phyloP scores from a whole-genome alignment of 2,113 vertebrate genomes.

The Melanostigma gelatinosum region DNA sequence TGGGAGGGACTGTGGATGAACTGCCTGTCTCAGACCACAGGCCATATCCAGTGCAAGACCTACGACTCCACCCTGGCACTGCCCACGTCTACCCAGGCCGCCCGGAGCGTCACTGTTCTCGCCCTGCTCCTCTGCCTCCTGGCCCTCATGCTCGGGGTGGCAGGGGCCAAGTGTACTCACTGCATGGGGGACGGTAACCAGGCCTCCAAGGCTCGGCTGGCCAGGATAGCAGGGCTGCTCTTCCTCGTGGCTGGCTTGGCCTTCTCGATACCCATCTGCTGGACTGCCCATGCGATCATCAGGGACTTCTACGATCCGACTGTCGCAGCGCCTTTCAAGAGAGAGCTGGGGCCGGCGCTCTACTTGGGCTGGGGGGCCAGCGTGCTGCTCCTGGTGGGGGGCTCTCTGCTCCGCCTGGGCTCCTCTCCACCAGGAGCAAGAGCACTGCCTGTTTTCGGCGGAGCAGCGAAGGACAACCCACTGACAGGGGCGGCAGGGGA shows the following conservation, averaged over 20 bases:
- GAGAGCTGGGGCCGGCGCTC: slow-evolving; percentile 81
- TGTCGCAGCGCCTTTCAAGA: slow-evolving; percentile 76
- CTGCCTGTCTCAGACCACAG: slow-evolving; percentile 87
- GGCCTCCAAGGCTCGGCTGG: slow-evolving; percentile 81
- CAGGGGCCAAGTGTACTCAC: slow-evolving; percentile 87
- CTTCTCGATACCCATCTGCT: slow-evolving; percentile 78
- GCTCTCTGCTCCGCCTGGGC: slow-evolving; percentile 74
- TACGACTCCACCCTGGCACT: slow-evolving; percentile 89
- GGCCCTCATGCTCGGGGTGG: slow-evolving; percentile 82
- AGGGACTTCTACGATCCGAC: slow-evolving; percentile 80
- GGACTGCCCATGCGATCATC: slow-evolving; percentile 75
- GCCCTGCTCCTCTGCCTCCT: slow-evolving; percentile 84
- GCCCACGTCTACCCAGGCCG: slow-evolving; percentile 81
- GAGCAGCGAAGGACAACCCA: slow-evolving; percentile 60
- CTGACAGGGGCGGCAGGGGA: slow-evolving; percentile 50
- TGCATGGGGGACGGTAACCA: slow-evolving; percentile 82
- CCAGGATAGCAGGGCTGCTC: slow-evolving; percentile 69
- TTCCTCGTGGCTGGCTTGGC: slow-evolving; percentile 77
- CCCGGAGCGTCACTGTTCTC: slow-evolving; percentile 83
- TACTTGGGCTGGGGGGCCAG: slow-evolving; percentile 81
- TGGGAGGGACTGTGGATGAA: slow-evolving; percentile 94
- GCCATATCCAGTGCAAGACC: slow-evolving; percentile 85
- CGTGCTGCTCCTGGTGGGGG: slow-evolving; percentile 77
- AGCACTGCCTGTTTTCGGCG: slow-evolving; percentile 50
- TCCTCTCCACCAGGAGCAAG: slow-evolving; percentile 62